Base-by-base conservation (phyloP, 2,113 vertebrate genomes). In the Hylia prasina region DNA sequence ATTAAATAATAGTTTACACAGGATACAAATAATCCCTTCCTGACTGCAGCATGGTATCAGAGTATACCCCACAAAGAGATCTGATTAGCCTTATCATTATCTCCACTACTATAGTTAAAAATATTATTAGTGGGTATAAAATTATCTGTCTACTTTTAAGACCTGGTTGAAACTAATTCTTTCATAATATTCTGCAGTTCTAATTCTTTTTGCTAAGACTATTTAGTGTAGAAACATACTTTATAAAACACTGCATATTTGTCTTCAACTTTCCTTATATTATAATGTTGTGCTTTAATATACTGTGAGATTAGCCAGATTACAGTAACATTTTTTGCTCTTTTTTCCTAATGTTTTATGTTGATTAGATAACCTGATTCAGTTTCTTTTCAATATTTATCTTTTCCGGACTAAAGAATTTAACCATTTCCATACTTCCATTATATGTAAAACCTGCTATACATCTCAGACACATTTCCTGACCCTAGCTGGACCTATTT, bases 391-490 rank as follows among this genome's bases (percentile, higher is more conserved):
- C 37, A 82, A 11, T 63, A 76, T 89, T 87, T 91, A 24, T 63
- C 33, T 51, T 84, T 68, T 53, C 16, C 7, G 58, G 25, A 71
- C 15, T 40, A 48, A 80, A 69, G 73, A 87, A 80, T 56, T 69
- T 25, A 91, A 56, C 8, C 1, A 42, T 82, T 61, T 73, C 5
- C 15, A 30, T 50, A 20, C 8, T 87, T 73, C 89, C n/a, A 39
- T 84, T 48, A 12, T 35, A 30, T 1, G 1, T 28, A 82, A 82
- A 77, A 89, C 72, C 75, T 96, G 15, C 64, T 65, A 87, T 44
- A 24, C 13, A 44, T 93, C 44, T 97, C 90, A 96, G 84, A 35
- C 85, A 93, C 87, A 57, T 97, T 77, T 94, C 51, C 87, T 95
- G 88, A 80, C 50, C 88, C 77, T 89, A 50, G 37, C 57, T 90